Evolutionary conservation across 2,797 vertebrate species (phyloP).

Genomic region (Coranthus polyacanthus): DNA sequence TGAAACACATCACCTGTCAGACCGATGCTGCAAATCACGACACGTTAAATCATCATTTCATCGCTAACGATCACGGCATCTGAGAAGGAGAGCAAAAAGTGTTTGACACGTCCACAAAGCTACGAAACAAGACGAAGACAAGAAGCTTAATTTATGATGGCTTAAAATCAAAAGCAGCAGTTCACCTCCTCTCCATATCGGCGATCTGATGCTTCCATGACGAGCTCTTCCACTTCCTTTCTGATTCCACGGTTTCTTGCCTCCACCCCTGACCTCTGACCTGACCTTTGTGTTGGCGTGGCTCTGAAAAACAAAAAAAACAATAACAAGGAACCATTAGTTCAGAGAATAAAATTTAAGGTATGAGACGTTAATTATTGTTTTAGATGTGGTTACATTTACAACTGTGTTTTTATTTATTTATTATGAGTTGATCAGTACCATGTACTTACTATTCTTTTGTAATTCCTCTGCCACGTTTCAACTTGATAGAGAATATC

Average conservation of each 20-base stretch:
- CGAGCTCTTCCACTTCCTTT: conserved; percentile 89
- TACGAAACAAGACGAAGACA: too few species aligned
- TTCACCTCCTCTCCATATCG: conserved; percentile 90
- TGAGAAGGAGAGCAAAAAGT: too few species aligned
- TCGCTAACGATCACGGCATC: too few species aligned
- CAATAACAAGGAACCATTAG: background rate
- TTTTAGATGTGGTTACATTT: too few species aligned
- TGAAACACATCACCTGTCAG: conserved; percentile 52
- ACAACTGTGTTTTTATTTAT: too few species aligned
- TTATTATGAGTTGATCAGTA: background rate
- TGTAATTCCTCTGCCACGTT: conserved; percentile 91
- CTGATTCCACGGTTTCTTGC: conserved; percentile 90
- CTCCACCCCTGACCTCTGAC: conserved; percentile 90
- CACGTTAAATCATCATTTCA: too few species aligned
- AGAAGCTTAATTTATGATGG: too few species aligned
- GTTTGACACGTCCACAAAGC: too few species aligned
- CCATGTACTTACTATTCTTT: conserved; percentile 90
- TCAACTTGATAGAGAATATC: conserved; percentile 90
- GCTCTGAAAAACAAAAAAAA: conserved; percentile 78
- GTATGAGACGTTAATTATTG: too few species aligned
- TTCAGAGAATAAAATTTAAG: too few species aligned
- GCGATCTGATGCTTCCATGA: conserved; percentile 91
- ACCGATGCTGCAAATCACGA: too few species aligned
- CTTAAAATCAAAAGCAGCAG: background rate
- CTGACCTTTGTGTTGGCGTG: conserved; percentile 89